Evolutionary conservation across 2,797 vertebrate species (phyloP).

Genomic region (Oryzias dopingdopingensis): DNA sequence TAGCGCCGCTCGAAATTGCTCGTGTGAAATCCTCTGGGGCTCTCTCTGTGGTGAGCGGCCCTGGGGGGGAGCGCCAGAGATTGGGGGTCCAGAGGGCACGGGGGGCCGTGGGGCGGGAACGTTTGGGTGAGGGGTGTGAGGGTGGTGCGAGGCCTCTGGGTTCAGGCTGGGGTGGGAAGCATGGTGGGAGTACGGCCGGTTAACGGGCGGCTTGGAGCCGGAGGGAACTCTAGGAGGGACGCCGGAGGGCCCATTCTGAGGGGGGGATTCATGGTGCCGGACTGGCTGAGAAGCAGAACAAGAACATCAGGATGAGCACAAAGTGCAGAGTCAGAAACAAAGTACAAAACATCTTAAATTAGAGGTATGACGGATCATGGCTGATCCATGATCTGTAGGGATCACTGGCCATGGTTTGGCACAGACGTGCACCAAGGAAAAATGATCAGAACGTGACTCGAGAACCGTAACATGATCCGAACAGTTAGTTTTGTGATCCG

Average conservation of each 20-base stretch:
- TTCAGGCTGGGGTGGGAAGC: conserved; percentile 74
- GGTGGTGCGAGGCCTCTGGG: conserved; percentile 58
- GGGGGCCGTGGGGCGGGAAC: conserved; percentile 63
- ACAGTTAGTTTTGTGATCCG: too few species aligned
- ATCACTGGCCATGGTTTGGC: too few species aligned
- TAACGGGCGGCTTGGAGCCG: conserved; percentile 55
- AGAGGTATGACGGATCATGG: too few species aligned
- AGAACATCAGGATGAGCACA: neutral
- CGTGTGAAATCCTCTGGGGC: conserved; percentile 93
- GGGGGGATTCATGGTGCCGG: conserved; percentile 70
- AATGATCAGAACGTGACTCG: too few species aligned
- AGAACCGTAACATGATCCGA: too few species aligned
- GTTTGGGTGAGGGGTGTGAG: conserved; percentile 62
- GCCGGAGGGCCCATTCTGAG: conserved; percentile 79
- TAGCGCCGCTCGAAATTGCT: conserved; percentile 92
- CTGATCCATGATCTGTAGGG: too few species aligned
- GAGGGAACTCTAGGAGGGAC: conserved; percentile 39
- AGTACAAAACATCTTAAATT: too few species aligned
- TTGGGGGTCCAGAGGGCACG: conserved; percentile 37
- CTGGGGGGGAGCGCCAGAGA: conserved; percentile 48
- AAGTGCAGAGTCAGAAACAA: neutral
- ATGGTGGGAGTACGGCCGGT: conserved; percentile 71
- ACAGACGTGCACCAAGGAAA: too few species aligned
- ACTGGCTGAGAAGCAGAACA: conserved; percentile 42
- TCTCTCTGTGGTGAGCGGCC: conserved; percentile 85